phyloP scores from a whole-genome alignment of 2,888 invertebrate species.

The Tiliacea aurago region DNA sequence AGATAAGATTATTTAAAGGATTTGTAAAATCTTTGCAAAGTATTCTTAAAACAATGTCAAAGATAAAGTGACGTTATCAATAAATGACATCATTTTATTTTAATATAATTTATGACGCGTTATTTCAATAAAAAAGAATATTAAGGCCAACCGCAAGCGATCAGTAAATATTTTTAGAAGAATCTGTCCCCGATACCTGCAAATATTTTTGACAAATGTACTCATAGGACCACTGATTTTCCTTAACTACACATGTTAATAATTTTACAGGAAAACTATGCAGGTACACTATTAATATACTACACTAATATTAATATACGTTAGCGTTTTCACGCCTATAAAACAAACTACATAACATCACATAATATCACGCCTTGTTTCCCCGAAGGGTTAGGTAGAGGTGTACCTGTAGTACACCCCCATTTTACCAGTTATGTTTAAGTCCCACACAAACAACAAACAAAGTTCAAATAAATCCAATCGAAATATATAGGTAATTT shows the following conservation, averaged over 20 bases:
- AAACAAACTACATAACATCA: no score
- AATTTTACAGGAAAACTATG: constrained; percentile 27
- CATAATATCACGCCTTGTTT: no score
- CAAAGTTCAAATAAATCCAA: neutral
- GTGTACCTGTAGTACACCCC: no score
- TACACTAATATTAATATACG: neutral
- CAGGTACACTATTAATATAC: neutral
- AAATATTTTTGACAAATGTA: constrained; percentile 30
- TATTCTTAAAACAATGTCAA: constrained; percentile 27
- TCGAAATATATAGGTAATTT: neutral
- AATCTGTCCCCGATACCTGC: constrained; percentile 17
- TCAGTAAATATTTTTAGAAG: constrained; percentile 34
- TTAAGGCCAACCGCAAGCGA: constrained; percentile 4
- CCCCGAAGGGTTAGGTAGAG: no score
- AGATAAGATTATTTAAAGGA: constrained; percentile 18
- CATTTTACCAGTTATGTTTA: no score
- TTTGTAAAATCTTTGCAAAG: constrained; percentile 37
- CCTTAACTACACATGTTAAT: neutral
- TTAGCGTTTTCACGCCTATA: neutral
- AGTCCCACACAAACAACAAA: neutral
- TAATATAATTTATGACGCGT: neutral
- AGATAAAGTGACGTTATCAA: constrained; percentile 14
- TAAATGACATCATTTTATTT: constrained; percentile 3
- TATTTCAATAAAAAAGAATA: constrained; percentile 19
- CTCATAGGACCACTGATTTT: constrained; percentile 11